Evolutionary conservation across 2,888 invertebrate species (phyloP).

Genomic region (Pomacea canaliculata): DNA sequence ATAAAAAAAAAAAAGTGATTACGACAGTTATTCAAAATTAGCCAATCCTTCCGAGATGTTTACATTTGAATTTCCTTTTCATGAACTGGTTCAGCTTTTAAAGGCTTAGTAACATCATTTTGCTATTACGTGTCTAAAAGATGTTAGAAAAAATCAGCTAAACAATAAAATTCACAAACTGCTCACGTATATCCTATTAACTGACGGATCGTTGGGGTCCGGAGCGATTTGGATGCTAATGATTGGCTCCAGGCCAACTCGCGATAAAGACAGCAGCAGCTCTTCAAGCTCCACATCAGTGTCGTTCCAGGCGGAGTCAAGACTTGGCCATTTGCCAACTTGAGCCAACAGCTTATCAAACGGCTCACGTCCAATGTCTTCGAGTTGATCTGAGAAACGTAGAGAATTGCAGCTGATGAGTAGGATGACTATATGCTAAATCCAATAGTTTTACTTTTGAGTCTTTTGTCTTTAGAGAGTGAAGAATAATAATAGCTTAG

Average conservation of each 20-base stretch:
- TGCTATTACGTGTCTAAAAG: too few relatives aligned
- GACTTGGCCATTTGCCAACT: conserved; percentile 88
- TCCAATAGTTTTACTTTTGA: too few relatives aligned
- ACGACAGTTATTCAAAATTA: too few relatives aligned
- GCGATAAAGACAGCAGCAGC: conserved; percentile 66
- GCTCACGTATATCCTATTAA: conserved; percentile 13
- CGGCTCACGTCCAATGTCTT: conserved; percentile 75
- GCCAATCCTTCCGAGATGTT: too few relatives aligned
- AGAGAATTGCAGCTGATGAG: neutral
- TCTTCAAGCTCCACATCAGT: conserved; percentile 63
- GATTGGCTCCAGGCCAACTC: neutral
- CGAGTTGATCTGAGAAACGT: conserved; percentile 75
- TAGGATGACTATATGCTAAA: neutral
- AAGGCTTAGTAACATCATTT: too few relatives aligned
- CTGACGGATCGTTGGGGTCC: conserved; percentile 8
- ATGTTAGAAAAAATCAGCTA: too few relatives aligned
- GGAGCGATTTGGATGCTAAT: conserved; percentile 2
- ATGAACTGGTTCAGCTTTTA: too few relatives aligned
- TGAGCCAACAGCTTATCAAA: conserved; percentile 78
- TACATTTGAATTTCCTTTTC: too few relatives aligned
- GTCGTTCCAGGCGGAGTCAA: conserved; percentile 76
- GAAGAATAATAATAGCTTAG: neutral
- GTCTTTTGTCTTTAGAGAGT: too few relatives aligned
- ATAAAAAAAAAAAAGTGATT: neutral
- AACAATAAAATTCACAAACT: too few relatives aligned